Evolutionary conservation across 2,888 invertebrate species (phyloP).

Genomic region (Pterostichus niger): DNA sequence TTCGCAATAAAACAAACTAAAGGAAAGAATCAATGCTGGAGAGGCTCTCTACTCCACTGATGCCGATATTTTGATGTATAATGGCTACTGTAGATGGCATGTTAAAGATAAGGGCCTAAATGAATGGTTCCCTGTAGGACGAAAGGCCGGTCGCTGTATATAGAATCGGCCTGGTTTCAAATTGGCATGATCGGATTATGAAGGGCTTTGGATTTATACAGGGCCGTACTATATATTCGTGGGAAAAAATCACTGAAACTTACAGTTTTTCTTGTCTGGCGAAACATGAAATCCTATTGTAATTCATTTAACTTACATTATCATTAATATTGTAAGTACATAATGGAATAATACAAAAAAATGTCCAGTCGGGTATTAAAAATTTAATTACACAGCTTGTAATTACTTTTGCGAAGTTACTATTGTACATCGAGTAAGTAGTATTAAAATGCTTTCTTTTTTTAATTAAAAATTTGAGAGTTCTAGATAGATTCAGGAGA

Average conservation of each 20-base stretch:
- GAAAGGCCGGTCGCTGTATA: conserved; percentile 47
- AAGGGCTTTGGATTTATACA: conserved; percentile 50
- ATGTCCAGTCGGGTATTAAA: neutral
- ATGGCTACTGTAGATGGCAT: conserved; percentile 64
- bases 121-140: conserved; percentile 61
- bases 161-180: conserved; percentile 51
- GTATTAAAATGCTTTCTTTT: too few species aligned
- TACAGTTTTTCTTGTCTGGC: neutral
- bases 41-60: conserved; percentile 10
- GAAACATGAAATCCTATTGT: neutral
- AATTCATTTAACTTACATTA: neutral
- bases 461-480: too few species aligned
- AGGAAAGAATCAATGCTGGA: conserved; percentile 49
- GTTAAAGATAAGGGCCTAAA: conserved; percentile 59
- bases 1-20: conserved; percentile 56
- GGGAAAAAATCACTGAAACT: conserved; percentile 9
- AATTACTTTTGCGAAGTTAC: too few species aligned
- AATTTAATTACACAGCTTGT: too few species aligned
- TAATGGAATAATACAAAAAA: neutral
- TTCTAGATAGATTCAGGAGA: too few species aligned
- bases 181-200: conserved; percentile 65
- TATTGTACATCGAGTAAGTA: too few species aligned
- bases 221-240: conserved; percentile 26
- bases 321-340: neutral
- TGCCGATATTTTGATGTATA: conserved; percentile 63